Base-by-base conservation (phyloP, 37 sponge, comb jelly and placozoan species). In the Spongia lamella region DNA sequence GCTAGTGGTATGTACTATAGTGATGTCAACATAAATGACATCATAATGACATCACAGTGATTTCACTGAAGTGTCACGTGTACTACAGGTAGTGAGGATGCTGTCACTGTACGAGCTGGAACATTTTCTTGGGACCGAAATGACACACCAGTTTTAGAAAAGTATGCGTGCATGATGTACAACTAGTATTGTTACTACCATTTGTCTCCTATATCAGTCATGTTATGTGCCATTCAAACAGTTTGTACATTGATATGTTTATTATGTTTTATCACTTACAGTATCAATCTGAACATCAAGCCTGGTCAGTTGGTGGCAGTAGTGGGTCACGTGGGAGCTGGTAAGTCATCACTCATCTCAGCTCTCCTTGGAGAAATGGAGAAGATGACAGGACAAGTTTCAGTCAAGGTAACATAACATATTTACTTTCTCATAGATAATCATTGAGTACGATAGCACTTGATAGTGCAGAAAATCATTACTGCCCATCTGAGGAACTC, bases 321-420 rank as follows among this genome's bases (percentile, higher is more conserved):
- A n/a, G 94, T 98, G 32, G 99, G 99, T 39, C 96, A 89, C 15
- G 96, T 98, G 25, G 99, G 96, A 43, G 88, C 94, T 54, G 99
- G 99, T 30, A 98, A 98, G 84, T 93, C 94, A n/a, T 93, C 95
- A 25, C 89, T 98, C 52, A 66, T 95, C 16, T 90, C 90, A 36
- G 96, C 94, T 33, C 72, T 98, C 27, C 71, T 98, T 59, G 99
- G 99, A 36, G 99, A 98, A 65, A 93, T 98, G 99, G 92, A 95
- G 38, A 98, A 93, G 37, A 30, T 86, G 26, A 33, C 56, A 0
- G 99, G 99, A 19, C 73, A 38, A 21, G 96, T 93, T 3, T 61
- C 71, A 16, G 26, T 92, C 19, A 89, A 73, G 63, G 94, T 86
- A 60, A 43, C 9, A 7, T 43, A 9, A 13, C 7, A 43, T 43